Conservation (phyloP, 2,797 vertebrate genomes). For the Neomorphus geoffroyi region DNA sequence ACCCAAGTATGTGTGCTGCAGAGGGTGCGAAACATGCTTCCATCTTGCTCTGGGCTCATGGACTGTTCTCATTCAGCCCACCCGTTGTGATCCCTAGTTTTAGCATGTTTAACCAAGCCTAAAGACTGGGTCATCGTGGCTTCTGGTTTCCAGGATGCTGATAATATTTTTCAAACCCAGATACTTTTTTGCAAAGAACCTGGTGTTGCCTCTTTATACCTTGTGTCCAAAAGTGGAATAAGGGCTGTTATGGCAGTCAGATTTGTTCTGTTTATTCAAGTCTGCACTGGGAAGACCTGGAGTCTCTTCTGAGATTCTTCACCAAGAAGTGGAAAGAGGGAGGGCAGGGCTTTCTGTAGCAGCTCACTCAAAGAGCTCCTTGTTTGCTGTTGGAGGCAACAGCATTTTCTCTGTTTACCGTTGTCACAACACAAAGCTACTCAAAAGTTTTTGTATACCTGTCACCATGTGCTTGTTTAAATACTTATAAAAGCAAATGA, state of each 20-base stretch:
- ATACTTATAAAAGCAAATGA: not conserved
- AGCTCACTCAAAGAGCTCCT: not conserved
- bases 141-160: not conserved
- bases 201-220: not conserved
- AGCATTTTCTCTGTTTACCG: not conserved
- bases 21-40: fast-evolving
- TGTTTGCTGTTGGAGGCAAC: not conserved
- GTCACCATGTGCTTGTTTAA: not conserved
- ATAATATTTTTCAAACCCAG: not conserved
- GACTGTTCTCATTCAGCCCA: not conserved
- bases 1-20: not conserved
- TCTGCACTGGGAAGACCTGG: not conserved
- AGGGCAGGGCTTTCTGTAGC: not conserved
- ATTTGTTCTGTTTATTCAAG: not conserved
- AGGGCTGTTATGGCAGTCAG: not conserved
- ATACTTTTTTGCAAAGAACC: not conserved
- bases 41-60: not conserved
- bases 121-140: not conserved
- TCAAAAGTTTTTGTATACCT: not conserved
- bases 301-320: not conserved
- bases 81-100: not conserved
- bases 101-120: not conserved
- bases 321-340: not conserved
- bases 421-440: not conserved
- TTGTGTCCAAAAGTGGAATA: not conserved